These are phyloP conservation scores for Morpho achilles DNA, from an alignment of 2,888 invertebrate species.

Conservation along the genomic window DNA sequence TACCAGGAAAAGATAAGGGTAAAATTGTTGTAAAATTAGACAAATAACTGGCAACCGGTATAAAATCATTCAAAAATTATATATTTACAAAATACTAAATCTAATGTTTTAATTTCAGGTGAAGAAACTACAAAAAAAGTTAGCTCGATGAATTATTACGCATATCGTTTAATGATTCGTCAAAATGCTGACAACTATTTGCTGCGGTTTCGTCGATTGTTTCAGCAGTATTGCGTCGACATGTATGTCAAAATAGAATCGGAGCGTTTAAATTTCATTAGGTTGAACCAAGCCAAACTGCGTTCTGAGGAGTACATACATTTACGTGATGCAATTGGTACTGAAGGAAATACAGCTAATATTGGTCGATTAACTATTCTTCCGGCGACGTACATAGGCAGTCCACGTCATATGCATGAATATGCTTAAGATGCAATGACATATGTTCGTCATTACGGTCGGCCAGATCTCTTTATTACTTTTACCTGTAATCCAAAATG, in stretches of 20 bases:
- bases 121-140: no score
- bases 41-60: no score
- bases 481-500: slow-evolving; percentile 29
- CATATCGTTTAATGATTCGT: no score
- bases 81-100: no score
- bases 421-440: slow-evolving; percentile 36
- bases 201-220: slow-evolving; percentile 30
- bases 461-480: slow-evolving; percentile 21
- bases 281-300: slow-evolving; percentile 19
- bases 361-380: slow-evolving; percentile 22
- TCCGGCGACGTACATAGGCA: slow-evolving; percentile 28
- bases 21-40: no score
- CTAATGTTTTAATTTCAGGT: no score
- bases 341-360: slow-evolving; percentile 15
- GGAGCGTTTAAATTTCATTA: slow-evolving; percentile 40
- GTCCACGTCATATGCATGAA: slow-evolving; percentile 33
- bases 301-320: slow-evolving; percentile 21
- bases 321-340: slow-evolving; percentile 32
- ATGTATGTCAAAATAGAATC: slow-evolving; percentile 50
- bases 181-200: slow-evolving; percentile 24
- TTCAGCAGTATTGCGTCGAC: slow-evolving; percentile 45
- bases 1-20: no score
- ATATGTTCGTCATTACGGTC: slow-evolving; percentile 20
- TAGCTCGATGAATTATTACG: no score
- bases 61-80: no score